These are phyloP conservation scores for Taenioides sp. DNA, from an alignment of 2,797 vertebrate species.

Conservation along the genomic window DNA sequence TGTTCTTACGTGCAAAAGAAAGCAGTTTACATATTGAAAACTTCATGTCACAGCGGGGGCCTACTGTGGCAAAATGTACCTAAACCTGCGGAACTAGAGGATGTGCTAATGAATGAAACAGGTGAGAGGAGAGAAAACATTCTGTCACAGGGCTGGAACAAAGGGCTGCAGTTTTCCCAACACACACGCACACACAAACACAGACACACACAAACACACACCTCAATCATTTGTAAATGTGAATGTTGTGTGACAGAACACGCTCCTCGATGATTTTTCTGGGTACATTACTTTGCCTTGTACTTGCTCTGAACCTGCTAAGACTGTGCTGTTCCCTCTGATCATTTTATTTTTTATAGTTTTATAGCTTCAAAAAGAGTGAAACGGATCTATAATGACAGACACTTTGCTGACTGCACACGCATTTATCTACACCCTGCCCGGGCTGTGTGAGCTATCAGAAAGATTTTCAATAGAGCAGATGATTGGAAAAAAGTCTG, in stretches of 20 bases:
- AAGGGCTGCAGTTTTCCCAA: slow-evolving; percentile 6
- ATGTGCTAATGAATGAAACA: slow-evolving; percentile 8
- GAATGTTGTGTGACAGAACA: slow-evolving; percentile 14
- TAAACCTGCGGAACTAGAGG: neutral
- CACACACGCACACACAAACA: neutral
- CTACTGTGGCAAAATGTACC: neutral
- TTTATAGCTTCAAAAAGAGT: slow-evolving; percentile 21
- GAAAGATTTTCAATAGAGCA: slow-evolving; percentile 6
- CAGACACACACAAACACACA: neutral
- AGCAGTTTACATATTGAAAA: neutral
- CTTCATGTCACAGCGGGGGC: neutral
- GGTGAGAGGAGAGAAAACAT: neutral
- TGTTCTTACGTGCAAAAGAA: neutral
- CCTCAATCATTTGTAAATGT: slow-evolving; percentile 8
- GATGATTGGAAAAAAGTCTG: neutral
- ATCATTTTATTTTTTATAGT: slow-evolving; percentile 22
- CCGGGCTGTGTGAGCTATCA: slow-evolving; percentile 19
- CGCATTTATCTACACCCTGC: slow-evolving; percentile 15
- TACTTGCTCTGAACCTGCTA: slow-evolving; percentile 10
- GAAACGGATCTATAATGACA: slow-evolving; percentile 18
- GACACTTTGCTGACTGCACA: slow-evolving; percentile 22
- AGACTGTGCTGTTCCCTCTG: slow-evolving; percentile 4
- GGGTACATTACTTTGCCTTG: slow-evolving; percentile 7
- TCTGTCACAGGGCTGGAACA: slow-evolving; percentile 16
- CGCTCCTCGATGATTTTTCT: slow-evolving; percentile 9